phyloP scores from a whole-genome alignment of 2,113 vertebrate genomes.

The Hymenochirus boettgeri region DNA sequence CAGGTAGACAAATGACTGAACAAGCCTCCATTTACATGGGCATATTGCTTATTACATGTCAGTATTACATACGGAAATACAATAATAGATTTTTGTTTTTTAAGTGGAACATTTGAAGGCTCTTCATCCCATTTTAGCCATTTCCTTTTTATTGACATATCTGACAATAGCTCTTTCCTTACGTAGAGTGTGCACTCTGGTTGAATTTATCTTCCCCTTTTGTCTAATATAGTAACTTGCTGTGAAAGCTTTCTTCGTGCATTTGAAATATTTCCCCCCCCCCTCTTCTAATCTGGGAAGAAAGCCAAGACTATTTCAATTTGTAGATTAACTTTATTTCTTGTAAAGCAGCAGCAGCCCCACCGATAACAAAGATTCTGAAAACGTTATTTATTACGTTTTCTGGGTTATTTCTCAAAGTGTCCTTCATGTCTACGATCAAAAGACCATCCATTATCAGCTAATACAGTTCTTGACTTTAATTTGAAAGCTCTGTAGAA shows the following conservation, averaged over 20 bases:
- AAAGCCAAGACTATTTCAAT: neutral
- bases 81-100: too few species aligned
- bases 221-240: neutral
- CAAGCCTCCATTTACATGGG: too few species aligned
- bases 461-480: constrained; percentile 45
- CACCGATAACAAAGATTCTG: constrained; percentile 17
- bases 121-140: too few species aligned
- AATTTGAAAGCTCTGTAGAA: constrained; percentile 28
- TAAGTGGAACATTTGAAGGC: too few species aligned
- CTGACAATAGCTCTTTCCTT: too few species aligned
- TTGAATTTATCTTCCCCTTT: neutral
- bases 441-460: constrained; percentile 37
- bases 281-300: neutral
- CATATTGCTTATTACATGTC: too few species aligned
- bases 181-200: too few species aligned
- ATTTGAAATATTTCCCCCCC: neutral
- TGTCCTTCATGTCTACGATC: neutral
- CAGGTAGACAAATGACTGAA: too few species aligned
- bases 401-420: neutral
- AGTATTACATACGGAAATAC: too few species aligned
- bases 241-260: neutral
- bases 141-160: too few species aligned
- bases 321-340: constrained; percentile 7
- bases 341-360: neutral
- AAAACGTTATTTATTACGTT: constrained; percentile 12